Evolutionary conservation across 2,888 invertebrate species (phyloP).

Genomic region (Andricus curvator): DNA sequence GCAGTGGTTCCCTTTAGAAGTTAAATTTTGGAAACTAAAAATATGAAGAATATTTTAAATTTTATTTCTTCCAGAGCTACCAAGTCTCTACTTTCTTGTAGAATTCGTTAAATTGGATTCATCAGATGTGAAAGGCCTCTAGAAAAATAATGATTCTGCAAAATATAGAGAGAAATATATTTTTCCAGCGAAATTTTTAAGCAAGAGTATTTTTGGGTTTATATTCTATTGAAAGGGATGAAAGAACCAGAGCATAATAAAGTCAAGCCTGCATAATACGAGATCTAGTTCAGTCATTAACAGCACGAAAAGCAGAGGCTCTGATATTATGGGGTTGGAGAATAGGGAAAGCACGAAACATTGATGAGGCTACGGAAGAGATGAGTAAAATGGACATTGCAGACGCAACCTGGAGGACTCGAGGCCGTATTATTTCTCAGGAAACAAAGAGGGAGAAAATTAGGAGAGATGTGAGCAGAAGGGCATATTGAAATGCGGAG

Average conservation of each 20-base stretch:
- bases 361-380: slow-evolving; percentile 33
- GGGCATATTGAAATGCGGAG: slow-evolving; percentile 40
- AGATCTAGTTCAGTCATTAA: slow-evolving; percentile 21
- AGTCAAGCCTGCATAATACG: slow-evolving; percentile 20
- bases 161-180: neutral
- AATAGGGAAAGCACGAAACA: slow-evolving; percentile 12
- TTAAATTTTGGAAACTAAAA: too few relatives aligned
- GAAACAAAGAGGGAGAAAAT: slow-evolving; percentile 51
- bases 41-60: too few relatives aligned
- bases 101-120: neutral
- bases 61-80: too few relatives aligned
- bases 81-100: neutral
- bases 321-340: neutral
- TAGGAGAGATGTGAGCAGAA: slow-evolving; percentile 40
- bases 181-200: neutral
- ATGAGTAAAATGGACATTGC: slow-evolving; percentile 40
- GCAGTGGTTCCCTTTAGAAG: too few relatives aligned
- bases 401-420: slow-evolving; percentile 12
- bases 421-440: slow-evolving; percentile 44
- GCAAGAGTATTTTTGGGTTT: neutral
- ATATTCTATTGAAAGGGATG: neutral
- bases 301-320: slow-evolving; percentile 10
- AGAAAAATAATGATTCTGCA: neutral
- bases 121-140: neutral
- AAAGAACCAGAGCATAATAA: neutral